Evolutionary conservation across 2,888 invertebrate genomes (phyloP), one percentile per base, ranked within the genome.

Genomic region (Drosophila longiperda): DNA sequence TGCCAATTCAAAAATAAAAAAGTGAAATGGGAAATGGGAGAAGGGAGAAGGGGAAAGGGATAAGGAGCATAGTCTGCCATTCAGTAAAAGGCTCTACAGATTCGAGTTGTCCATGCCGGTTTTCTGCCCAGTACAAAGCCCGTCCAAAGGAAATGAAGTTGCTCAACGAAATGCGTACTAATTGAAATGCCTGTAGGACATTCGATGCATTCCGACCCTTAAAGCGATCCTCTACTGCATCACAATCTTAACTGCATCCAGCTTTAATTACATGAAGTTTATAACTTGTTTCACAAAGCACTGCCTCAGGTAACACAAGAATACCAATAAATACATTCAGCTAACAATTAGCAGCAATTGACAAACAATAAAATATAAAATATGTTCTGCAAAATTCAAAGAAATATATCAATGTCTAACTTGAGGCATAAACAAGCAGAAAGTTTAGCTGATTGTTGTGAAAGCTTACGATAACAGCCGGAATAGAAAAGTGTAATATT

Each of bases 111-210:
- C 38, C 64, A 29, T 20, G 38, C 26, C 34, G 20, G 20, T 23
- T 38, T 42, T 17, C 34, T 20, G 42, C 29, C 29, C 34, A 52
- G 8, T 48, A 38, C 38, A 55, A 58, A 58, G 55, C 55, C 40
- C 32, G 53, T 26, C 50, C 50, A 54, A 53, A 66, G 78, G 74
- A 79, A 78, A 79, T 82, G 70, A 70, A 82, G 67, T 67, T 66
- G 33, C 58, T 38, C 63, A 36, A 63, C 75, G 55, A 68, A 74
- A 74, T 63, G 29, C 68, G 36, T 62, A 78, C 78, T 79, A 79
- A 79, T 81, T 78, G 74, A 79, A 74, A 78, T 82, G 74, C 67
- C 79, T 70, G 62, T 12, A 26, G 66, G 79, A 52, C 17, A 15
- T 53, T 49, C 54, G 12, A 34, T 58, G 61, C 49, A 59, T 32